Evolutionary conservation across 2,888 invertebrate species (phyloP).

Genomic region (Rotaria sp.): DNA sequence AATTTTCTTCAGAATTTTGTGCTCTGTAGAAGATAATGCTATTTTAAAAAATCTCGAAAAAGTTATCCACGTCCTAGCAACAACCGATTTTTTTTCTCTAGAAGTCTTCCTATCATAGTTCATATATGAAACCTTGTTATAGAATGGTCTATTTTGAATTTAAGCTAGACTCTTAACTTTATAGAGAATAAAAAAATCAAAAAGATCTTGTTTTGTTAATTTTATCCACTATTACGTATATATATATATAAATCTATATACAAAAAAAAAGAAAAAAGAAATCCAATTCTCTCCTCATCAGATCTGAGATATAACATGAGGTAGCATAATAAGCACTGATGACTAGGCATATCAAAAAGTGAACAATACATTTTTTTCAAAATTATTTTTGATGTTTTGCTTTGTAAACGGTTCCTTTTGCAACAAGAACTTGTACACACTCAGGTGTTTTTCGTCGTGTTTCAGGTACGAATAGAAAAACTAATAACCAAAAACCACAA

Average conservation of each 20-base stretch:
- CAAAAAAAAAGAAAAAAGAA: not conserved
- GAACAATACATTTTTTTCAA: not conserved
- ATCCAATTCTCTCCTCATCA: not conserved
- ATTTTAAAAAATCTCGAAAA: no score
- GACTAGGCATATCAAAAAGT: not conserved
- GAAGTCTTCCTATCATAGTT: no score
- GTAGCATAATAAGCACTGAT: not conserved
- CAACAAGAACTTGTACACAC: not conserved
- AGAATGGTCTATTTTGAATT: no score
- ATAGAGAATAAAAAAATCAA: no score
- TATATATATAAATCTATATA: not conserved
- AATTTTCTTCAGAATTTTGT: no score
- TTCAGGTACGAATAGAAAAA: not conserved
- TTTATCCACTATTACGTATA: no score
- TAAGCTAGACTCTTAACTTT: no score
- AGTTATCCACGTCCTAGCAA: no score
- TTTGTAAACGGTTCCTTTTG: slow-evolving; percentile 29
- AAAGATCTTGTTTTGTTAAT: no score
- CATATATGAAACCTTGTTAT: no score
- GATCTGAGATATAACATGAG: not conserved
- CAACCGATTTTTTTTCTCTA: no score
- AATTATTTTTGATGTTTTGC: slow-evolving; percentile 41
- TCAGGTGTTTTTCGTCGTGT: not conserved
- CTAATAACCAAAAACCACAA: not conserved
- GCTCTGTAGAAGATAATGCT: no score